phyloP scores from a whole-genome alignment of 2,888 invertebrate genomes.

The Limnephilus lunatus region DNA sequence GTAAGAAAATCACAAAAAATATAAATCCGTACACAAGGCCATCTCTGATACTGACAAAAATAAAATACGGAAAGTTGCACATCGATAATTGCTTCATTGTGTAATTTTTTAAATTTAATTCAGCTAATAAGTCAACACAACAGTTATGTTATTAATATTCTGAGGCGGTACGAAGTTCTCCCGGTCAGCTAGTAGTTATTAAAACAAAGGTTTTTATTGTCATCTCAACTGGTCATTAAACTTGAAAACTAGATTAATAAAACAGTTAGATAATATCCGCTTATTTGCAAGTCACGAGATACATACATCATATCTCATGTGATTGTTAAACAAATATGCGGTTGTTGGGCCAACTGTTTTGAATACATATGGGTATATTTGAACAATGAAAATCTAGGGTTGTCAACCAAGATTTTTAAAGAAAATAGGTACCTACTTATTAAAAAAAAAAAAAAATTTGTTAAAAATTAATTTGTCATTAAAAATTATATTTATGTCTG shows the following conservation, averaged over 20 bases:
- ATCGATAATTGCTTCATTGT: no score
- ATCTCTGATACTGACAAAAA: no score
- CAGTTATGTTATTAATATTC: no score
- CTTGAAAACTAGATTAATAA: not conserved
- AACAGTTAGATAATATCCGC: not conserved
- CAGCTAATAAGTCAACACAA: no score
- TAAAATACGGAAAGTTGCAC: no score
- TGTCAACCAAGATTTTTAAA: not conserved
- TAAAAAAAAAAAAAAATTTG: not conserved
- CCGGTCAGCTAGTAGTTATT: no score
- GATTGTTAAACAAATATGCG: slow-evolving; percentile 2
- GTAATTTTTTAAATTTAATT: no score
- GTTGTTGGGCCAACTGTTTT: not conserved
- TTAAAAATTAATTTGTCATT: no score
- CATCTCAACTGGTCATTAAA: not conserved
- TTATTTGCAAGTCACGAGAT: not conserved
- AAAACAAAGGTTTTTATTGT: not conserved
- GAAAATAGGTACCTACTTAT: not conserved
- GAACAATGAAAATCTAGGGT: not conserved
- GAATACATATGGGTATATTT: not conserved
- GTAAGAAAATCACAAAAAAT: no score
- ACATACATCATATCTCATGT: not conserved
- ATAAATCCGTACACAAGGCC: no score
- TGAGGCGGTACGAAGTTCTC: no score
- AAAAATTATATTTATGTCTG: no score